Percentiles rank a stretch among this genome's conserved stretches.
Conservation (phyloP, 2,888 invertebrate species). For the Drosophila pseudotalamancana region DNA sequence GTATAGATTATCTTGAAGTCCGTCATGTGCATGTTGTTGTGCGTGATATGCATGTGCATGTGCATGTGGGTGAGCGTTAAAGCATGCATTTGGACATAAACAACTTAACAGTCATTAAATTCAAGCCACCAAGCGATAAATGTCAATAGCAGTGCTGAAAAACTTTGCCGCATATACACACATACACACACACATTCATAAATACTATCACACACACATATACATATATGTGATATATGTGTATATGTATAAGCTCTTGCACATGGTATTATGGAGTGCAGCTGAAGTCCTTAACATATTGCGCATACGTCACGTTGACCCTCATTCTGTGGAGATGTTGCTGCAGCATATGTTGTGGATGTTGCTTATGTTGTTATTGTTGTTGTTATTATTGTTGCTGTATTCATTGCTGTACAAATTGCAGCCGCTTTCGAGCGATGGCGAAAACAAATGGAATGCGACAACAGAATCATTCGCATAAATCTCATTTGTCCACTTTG, state of each 20-base stretch:
- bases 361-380: conserved; percentile 6
- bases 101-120: conserved; percentile 66
- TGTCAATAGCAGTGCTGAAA: conserved; percentile 58
- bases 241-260: conserved; percentile 1
- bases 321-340: conserved; percentile 19
- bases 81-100: conserved; percentile 33
- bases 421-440: conserved; percentile 56
- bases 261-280: conserved; percentile 39
- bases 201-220: neutral
- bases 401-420: conserved; percentile 50
- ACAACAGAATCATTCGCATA: conserved; percentile 55
- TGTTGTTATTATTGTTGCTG: neutral
- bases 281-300: conserved; percentile 60
- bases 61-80: conserved; percentile 27
- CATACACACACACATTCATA: neutral
- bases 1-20: conserved; percentile 6
- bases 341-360: neutral
- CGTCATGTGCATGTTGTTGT: neutral
- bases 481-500: conserved; percentile 57
- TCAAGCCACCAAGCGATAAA: conserved; percentile 61
- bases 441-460: conserved; percentile 52
- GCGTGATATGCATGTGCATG: neutral
- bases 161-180: conserved; percentile 21
- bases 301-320: conserved; percentile 53
- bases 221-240: neutral